Base-by-base conservation (phyloP, 2,888 invertebrate species). In the Periphyllus acericola region DNA sequence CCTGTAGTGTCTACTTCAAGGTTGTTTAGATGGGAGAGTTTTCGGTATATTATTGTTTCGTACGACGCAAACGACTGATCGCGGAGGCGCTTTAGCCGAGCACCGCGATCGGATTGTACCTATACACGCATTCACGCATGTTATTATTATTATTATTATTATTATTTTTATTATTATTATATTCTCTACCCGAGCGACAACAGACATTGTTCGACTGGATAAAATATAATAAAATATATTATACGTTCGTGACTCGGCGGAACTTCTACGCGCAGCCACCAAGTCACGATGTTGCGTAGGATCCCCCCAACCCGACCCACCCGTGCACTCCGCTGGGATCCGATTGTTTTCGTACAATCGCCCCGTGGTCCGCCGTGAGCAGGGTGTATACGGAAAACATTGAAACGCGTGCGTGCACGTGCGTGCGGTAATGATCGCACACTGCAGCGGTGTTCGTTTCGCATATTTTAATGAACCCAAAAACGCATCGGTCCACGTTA, bases 201-300 rank as follows among this genome's bases (percentile, higher is more conserved):
- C 76, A 52, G 8, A 74, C 52, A n/a, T 82, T 72, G 71, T 82
- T 82, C 82, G 82, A 46, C 32, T 19, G 25, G 40, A 82, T 52
- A 52, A 52, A 46, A 82, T 75, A 71, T 46, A 82, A 72, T 52
- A 66, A 80, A 36, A 68, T 36, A 29, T 19, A 14, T 36, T 36
- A 40, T 19, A 14, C n/a, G 76, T 14, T 84, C 84, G 84, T 84
- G 84, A 84, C 84, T 84, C 40, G 66, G 40, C 76, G 60, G 32
- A 66, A 84, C 84, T 84, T 32, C 40, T 32, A 46, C 14, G 46
- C 46, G n/a, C 36, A 14, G 75, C 36, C 60, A 40, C 84, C 11
- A 0, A 76, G 75, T 84, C 84, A 84, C 84, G 84, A 84, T 34
- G 76, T 78, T 34, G 66, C 84, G 32, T 9, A 29, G 29, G 25